A percentile compares a stretch with the other conserved stretches of the same genome.
Conservation (phyloP, 2,888 invertebrate species). For the Tipula unca region DNA sequence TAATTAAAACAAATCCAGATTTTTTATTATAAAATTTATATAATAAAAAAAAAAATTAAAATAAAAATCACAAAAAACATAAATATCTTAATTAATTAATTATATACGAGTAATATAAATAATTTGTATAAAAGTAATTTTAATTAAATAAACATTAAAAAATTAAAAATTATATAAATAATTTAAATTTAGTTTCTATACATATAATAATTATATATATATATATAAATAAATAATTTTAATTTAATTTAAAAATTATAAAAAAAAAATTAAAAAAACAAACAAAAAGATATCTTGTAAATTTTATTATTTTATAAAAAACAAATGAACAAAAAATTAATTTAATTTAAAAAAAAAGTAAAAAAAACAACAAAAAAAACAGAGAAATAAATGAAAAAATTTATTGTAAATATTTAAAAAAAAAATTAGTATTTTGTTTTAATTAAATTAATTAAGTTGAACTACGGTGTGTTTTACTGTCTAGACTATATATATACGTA, state of each 20-base stretch:
- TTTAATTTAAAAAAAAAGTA: background rate
- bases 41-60: background rate
- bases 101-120: constrained; percentile 8
- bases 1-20: background rate
- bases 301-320: constrained; percentile 3
- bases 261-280: background rate
- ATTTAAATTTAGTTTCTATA: background rate
- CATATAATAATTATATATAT: background rate
- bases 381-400: background rate
- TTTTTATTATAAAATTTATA: background rate
- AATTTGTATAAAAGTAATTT: constrained; percentile 2
- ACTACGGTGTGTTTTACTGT: background rate
- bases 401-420: constrained; percentile 1
- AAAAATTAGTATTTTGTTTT: background rate
- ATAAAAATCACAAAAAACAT: background rate
- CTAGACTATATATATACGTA: no score
- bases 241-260: constrained; percentile 8
- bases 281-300: background rate
- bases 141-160: background rate
- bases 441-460: background rate
- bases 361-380: background rate
- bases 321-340: background rate
- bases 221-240: background rate
- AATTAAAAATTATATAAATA: background rate
- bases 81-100: constrained; percentile 1